phyloP scores from a whole-genome alignment of 2,113 vertebrate species.

The Perognathus longimembris region DNA sequence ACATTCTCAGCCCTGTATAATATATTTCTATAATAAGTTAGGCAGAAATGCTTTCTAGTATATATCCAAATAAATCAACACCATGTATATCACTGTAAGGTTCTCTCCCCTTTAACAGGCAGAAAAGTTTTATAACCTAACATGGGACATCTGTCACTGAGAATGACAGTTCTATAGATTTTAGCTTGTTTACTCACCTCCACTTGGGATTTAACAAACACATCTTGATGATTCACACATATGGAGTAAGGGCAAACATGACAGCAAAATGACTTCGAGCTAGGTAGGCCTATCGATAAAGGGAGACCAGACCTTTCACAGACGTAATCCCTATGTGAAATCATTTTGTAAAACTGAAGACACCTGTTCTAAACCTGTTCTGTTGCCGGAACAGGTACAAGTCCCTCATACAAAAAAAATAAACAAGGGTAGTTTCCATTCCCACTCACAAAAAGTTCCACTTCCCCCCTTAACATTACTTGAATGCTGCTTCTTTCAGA shows the following conservation, averaged over 20 bases:
- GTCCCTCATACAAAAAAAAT: neutral
- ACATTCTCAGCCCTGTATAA: too few relatives aligned
- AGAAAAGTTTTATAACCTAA: conserved; percentile 50
- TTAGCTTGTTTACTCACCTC: conserved; percentile 1
- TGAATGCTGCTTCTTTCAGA: too few relatives aligned
- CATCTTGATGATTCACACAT: conserved; percentile 67
- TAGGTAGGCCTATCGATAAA: conserved; percentile 54
- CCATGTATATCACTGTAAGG: neutral
- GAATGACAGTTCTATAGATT: conserved; percentile 58
- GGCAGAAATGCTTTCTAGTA: neutral
- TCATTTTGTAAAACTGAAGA: conserved; percentile 20
- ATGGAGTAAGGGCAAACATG: conserved; percentile 1
- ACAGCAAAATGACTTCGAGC: conserved; percentile 10
- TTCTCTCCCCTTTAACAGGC: conserved; percentile 41
- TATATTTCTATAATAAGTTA: neutral
- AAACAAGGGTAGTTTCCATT: neutral
- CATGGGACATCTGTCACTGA: conserved; percentile 21
- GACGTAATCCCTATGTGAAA: conserved; percentile 45
- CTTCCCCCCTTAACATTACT: too few relatives aligned
- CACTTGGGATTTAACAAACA: conserved; percentile 54
- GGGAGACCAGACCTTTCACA: conserved; percentile 31
- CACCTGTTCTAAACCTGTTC: neutral
- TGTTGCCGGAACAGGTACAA: neutral
- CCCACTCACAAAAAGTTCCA: neutral
- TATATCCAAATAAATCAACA: neutral